phyloP scores from a whole-genome alignment of 2,113 vertebrate genomes.

The Peromyscus californicus region DNA sequence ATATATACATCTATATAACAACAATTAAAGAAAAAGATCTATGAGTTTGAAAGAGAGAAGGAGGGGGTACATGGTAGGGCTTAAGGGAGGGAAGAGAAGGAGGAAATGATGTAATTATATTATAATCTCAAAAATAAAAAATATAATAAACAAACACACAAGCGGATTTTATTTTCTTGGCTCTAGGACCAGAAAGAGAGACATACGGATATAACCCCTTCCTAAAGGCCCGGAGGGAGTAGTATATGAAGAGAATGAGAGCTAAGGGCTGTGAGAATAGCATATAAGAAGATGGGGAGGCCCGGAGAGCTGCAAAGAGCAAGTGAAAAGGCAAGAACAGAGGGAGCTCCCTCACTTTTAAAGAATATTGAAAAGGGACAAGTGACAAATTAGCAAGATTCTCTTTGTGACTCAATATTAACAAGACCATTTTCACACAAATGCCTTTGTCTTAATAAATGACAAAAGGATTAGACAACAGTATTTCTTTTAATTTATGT shows the following conservation, averaged over 20 bases:
- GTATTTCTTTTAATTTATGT: neutral
- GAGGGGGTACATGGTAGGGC: neutral
- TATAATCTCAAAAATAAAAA: neutral
- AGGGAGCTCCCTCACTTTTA: neutral
- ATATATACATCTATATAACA: neutral
- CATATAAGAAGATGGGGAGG: neutral
- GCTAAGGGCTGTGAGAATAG: neutral
- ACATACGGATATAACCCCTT: neutral
- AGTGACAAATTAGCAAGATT: neutral
- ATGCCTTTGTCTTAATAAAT: neutral
- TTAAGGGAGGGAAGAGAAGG: neutral
- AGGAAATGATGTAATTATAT: neutral
- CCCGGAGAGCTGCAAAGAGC: too few species aligned
- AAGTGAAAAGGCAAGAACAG: neutral
- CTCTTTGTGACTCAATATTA: neutral
- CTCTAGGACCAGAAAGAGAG: neutral
- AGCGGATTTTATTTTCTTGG: neutral
- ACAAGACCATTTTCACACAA: neutral
- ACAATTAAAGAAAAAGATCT: neutral
- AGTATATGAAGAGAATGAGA: neutral
- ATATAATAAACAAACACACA: neutral
- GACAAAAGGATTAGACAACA: neutral
- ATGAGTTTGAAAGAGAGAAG: neutral
- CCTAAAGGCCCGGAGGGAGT: neutral
- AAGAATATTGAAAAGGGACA: neutral